Evolutionary conservation across 2,113 vertebrate genomes (phyloP), one percentile per base, ranked within the genome.

Genomic region (Melanerpes aurifrons): DNA sequence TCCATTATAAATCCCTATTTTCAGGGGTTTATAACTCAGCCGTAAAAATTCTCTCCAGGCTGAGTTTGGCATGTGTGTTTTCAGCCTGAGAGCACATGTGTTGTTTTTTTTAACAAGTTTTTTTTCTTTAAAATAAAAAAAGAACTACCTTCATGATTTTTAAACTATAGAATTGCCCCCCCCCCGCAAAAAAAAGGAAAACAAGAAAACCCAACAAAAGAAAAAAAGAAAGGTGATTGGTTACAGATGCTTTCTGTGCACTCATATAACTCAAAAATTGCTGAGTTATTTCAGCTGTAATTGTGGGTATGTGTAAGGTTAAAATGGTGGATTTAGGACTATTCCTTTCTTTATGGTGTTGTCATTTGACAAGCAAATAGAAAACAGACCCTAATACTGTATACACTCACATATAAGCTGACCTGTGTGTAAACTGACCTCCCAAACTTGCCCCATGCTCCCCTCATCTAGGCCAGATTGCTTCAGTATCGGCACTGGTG

Each of bases 231-330:
- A 95, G 89, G 94, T 97, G 97, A 98, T 97, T 97, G 97, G 95
- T 97, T 97, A 87, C 97, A 98, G 97, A 97, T 98, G 97, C 93
- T 96, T 94, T 96, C 97, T 97, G 95, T 97, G 96, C 95, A 90
- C 90, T 96, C 97, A 59, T 97, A 97, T 97, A 96, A 96, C 96
- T 96, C 93, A 94, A 95, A 97, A 97, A 97, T 96, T 97, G 97
- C 97, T 97, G 97, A 97, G 96, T 97, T 97, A 97, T 96, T 97
- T 96, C 97, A 93, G 94, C 94, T 95, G 91, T 94, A 97, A 63
- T 97, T 96, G 95, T 97, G 96, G 96, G 95, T 96, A 92, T 95
- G 87, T 92, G 94, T 96, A 97, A 92, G 93, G 91, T 96, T 93
- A 96, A 96, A 96, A 97, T 97, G 94, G 96, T 95, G 90, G 95